Conservation (phyloP, 2,888 invertebrate genomes). For the Autographa pulchrina region DNA sequence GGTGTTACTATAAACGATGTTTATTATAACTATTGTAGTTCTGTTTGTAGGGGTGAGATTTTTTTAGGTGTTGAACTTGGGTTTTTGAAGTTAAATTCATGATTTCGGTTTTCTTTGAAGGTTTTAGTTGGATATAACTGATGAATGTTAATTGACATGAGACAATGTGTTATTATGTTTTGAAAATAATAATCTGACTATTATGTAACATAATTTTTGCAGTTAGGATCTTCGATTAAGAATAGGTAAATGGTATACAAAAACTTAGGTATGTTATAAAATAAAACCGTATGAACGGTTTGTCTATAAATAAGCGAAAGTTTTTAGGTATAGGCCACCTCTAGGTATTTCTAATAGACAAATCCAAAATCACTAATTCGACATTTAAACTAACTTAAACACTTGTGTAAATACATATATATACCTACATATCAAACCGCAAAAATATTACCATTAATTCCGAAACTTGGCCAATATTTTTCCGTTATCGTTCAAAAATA, state of each 20-base stretch:
- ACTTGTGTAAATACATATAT: neutral
- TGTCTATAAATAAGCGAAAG: too few relatives aligned
- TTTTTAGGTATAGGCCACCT: too few relatives aligned
- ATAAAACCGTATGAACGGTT: too few relatives aligned
- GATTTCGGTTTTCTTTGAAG: neutral
- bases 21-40: slow-evolving; percentile 1
- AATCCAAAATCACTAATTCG: neutral
- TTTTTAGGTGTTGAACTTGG: neutral
- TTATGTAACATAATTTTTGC: too few relatives aligned
- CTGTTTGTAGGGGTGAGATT: neutral
- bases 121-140: too few relatives aligned
- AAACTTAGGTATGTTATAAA: too few relatives aligned
- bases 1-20: slow-evolving; percentile 20
- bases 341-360: too few relatives aligned
- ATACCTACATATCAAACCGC: neutral
- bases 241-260: too few relatives aligned
- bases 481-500: slow-evolving; percentile 63
- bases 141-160: too few relatives aligned
- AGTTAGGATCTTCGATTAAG: too few relatives aligned
- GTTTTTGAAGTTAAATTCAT: neutral
- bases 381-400: neutral
- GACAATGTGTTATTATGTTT: too few relatives aligned
- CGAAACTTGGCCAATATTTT: slow-evolving; percentile 60
- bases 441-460: slow-evolving; percentile 15
- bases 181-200: too few relatives aligned